These are phyloP conservation scores for Elephantulus edwardii DNA, from an alignment of 2,113 vertebrate species.

Conservation along the genomic window DNA sequence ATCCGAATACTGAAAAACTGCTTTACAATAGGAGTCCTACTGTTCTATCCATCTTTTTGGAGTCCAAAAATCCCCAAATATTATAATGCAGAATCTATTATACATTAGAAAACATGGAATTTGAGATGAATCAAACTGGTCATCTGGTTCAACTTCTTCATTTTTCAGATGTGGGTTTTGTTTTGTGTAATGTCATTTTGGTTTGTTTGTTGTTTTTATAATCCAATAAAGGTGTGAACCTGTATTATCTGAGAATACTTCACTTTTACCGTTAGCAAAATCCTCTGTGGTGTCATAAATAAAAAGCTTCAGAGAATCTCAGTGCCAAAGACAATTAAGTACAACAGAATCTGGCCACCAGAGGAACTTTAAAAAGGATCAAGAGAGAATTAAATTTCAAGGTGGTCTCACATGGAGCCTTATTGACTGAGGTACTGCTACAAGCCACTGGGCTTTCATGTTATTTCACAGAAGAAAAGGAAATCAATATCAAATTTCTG, in stretches of 20 bases:
- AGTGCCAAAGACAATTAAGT: constrained; percentile 12
- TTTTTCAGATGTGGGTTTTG: constrained; percentile 4
- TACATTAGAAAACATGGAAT: no score
- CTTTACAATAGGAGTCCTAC: background rate
- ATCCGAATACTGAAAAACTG: background rate
- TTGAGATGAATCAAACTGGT: no score
- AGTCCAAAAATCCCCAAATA: no score
- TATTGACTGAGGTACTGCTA: constrained; percentile 56
- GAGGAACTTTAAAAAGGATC: constrained; percentile 29
- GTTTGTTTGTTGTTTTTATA: constrained; percentile 33
- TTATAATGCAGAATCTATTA: no score
- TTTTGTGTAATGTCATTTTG: no score
- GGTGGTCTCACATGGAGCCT: constrained; percentile 57
- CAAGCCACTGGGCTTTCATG: constrained; percentile 49
- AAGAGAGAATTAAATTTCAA: constrained; percentile 1
- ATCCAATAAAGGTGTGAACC: background rate
- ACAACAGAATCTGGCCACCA: constrained; percentile 1
- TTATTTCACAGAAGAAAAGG: constrained; percentile 66
- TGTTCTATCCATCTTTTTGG: background rate
- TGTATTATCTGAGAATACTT: background rate
- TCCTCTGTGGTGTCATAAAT: constrained; percentile 7
- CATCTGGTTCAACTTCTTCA: no score
- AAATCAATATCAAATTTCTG: constrained; percentile 81
- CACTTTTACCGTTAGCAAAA: constrained; percentile 47
- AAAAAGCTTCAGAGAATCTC: constrained; percentile 24